Conservation (phyloP, 2,888 invertebrate genomes). For the Netelia fuscicornis region DNA sequence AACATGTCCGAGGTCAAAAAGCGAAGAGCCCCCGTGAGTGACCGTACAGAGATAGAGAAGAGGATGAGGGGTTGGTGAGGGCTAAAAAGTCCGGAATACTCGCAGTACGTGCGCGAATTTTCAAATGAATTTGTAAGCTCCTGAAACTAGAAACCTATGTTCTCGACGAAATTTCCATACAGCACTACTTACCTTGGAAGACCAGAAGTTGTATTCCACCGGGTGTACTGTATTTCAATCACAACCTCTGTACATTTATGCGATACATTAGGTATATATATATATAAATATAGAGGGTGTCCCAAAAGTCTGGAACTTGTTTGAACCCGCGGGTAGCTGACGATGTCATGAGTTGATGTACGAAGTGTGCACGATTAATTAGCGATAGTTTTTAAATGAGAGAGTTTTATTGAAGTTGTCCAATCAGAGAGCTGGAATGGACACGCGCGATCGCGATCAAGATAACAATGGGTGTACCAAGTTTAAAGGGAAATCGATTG, state of each 20-base stretch:
- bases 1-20: constrained; percentile 15
- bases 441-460: no score
- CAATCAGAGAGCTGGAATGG: no score
- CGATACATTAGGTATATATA: not conserved
- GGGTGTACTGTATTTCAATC: constrained; percentile 14
- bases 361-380: no score
- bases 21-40: not conserved
- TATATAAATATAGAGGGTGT: not conserved
- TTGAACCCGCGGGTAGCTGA: no score
- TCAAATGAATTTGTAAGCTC: not conserved
- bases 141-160: not conserved
- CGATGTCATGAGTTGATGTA: no score
- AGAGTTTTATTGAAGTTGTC: no score
- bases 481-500: no score
- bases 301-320: not conserved
- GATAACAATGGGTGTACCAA: no score
- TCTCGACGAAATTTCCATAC: constrained; percentile 17
- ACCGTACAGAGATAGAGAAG: not conserved
- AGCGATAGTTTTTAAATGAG: no score
- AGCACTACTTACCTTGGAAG: constrained; percentile 4
- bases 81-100: not conserved
- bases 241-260: constrained; percentile 1
- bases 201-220: not conserved
- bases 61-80: no score
- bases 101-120: not conserved